Evolutionary conservation across 2,113 vertebrate species (phyloP).

Genomic region (Melanocharis versteri): DNA sequence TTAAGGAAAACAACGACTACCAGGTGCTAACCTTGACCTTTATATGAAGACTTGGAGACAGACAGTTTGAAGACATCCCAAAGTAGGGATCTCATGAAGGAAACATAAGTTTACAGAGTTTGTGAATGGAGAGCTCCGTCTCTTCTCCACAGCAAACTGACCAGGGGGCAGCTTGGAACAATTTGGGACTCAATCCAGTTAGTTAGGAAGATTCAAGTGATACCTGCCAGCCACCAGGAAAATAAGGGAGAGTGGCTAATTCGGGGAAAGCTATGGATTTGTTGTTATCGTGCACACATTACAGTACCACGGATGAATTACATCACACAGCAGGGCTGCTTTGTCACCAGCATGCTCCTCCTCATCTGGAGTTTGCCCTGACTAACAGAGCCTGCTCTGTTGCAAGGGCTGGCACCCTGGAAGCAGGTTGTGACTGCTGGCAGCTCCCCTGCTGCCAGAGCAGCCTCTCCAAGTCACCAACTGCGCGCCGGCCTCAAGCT

Average conservation of each 20-base stretch:
- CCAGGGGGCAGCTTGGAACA: not conserved
- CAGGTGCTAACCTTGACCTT: not conserved
- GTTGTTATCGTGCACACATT: not conserved
- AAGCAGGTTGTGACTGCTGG: not conserved
- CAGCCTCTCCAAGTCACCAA: not conserved
- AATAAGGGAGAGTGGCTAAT: not conserved
- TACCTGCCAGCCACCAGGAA: not conserved
- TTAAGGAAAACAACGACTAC: not conserved
- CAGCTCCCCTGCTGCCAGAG: not conserved
- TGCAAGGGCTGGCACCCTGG: not conserved
- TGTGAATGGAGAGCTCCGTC: not conserved
- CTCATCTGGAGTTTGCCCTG: not conserved
- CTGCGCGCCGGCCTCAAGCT: fast-evolving
- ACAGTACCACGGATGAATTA: not conserved
- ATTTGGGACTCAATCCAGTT: not conserved
- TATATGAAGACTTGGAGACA: not conserved
- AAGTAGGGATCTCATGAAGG: not conserved
- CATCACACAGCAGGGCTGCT: not conserved
- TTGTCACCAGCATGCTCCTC: not conserved
- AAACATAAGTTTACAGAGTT: not conserved
- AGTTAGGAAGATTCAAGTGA: not conserved
- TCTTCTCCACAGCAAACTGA: not conserved
- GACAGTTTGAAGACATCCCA: not conserved
- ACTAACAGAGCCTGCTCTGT: not conserved
- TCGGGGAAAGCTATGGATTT: not conserved